Evolutionary conservation across 2,888 invertebrate species (phyloP).

Genomic region (Lydus trimaculatus): DNA sequence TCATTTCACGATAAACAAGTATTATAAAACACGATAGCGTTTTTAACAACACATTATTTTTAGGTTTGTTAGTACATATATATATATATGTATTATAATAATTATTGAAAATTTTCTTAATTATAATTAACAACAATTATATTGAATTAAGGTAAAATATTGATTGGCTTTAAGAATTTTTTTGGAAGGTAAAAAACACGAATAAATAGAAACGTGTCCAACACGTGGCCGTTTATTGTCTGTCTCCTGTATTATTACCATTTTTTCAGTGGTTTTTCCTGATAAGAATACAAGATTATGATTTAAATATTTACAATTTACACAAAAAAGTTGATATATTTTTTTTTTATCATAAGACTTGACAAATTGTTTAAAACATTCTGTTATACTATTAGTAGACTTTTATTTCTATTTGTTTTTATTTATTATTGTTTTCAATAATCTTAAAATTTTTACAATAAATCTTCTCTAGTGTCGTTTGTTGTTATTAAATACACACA

Average conservation of each 20-base stretch:
- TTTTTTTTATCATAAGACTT: not conserved
- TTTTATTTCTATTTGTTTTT: too few species aligned
- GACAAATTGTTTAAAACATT: not conserved
- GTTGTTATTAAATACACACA: too few species aligned
- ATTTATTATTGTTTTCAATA: too few species aligned
- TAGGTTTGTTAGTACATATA: constrained; percentile 19
- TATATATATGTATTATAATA: not conserved
- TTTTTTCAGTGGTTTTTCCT: not conserved
- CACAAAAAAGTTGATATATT: not conserved
- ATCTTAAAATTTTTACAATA: not conserved
- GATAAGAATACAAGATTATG: not conserved
- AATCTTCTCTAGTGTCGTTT: too few species aligned
- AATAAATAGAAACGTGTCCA: constrained; percentile 1
- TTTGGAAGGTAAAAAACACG: too few species aligned
- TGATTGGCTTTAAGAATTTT: too few species aligned
- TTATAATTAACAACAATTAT: not conserved
- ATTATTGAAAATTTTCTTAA: too few species aligned
- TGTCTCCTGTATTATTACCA: not conserved
- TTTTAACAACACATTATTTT: constrained; percentile 36
- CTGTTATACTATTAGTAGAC: too few species aligned
- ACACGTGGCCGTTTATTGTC: constrained; percentile 1
- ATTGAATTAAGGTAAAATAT: not conserved
- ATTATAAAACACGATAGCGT: constrained; percentile 34
- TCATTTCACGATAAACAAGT: constrained; percentile 34
- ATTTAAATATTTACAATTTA: constrained; percentile 7